Evolutionary conservation across 2,113 vertebrate genomes (phyloP).

Genomic region (Paraplagusia blochii): DNA sequence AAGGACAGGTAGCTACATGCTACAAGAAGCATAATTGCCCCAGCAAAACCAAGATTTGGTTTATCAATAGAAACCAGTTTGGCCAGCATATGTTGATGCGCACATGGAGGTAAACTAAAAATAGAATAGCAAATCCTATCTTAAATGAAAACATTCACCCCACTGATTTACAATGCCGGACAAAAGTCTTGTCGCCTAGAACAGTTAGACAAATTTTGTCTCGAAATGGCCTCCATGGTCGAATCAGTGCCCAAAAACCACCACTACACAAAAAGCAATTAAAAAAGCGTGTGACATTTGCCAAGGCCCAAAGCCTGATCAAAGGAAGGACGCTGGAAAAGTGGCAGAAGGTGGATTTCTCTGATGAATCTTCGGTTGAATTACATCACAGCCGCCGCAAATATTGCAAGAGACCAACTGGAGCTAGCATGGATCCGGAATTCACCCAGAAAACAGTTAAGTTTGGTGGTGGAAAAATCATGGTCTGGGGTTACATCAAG

Average conservation of each 20-base stretch:
- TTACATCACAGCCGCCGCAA: no score
- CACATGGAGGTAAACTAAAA: no score
- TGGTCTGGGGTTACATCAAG: no score
- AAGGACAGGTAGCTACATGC: constrained; percentile 65
- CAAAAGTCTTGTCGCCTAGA: not conserved
- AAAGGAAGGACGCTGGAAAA: not conserved
- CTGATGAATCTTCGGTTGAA: not conserved
- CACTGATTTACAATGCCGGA: no score
- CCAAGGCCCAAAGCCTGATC: not conserved
- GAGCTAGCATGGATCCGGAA: no score
- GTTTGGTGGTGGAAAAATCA: no score
- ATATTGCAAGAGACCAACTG: no score
- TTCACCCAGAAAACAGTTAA: no score
- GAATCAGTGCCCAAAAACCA: not conserved
- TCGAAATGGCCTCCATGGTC: not conserved
- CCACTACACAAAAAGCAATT: not conserved
- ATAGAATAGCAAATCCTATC: no score
- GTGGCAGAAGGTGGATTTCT: not conserved
- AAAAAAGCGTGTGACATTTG: no score
- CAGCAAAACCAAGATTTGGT: no score
- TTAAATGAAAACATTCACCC: no score
- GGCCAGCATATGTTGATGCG: constrained; percentile 65
- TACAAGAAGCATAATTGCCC: constrained; percentile 15
- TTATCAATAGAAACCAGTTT: constrained; percentile 68
- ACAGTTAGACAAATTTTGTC: not conserved